These are phyloP conservation scores for Lepeophtheirus salmonis DNA, from an alignment of 1,140 invertebrate genomes.

Conservation along the genomic window DNA sequence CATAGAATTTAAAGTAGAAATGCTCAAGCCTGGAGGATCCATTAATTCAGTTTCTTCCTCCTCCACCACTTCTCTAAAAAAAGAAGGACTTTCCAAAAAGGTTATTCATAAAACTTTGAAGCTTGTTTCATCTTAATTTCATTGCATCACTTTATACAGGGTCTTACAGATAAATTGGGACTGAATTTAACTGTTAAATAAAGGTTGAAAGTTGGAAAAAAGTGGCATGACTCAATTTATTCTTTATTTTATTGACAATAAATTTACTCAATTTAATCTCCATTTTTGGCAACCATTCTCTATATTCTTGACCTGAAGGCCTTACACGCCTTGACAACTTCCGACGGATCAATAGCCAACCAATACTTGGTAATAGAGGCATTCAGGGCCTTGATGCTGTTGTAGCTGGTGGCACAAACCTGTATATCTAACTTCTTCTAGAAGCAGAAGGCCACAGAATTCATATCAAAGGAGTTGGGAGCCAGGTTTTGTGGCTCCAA, in stretches of 20 bases:
- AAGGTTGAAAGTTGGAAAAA: not conserved
- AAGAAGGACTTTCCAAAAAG: constrained; percentile 22
- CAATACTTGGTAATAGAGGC: too few relatives aligned
- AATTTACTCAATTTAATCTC: not conserved
- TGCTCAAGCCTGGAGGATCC: constrained; percentile 35
- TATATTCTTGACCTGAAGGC: too few relatives aligned
- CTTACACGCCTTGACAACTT: too few relatives aligned
- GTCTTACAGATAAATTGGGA: not conserved
- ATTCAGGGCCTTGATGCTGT: too few relatives aligned
- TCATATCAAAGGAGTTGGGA: too few relatives aligned
- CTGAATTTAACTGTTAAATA: not conserved
- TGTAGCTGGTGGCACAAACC: too few relatives aligned
- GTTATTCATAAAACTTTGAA: constrained; percentile 12
- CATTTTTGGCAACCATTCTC: not conserved
- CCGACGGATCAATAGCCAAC: too few relatives aligned
- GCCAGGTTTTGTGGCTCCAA: too few relatives aligned
- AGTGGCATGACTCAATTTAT: too few relatives aligned
- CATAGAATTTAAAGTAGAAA: constrained; percentile 62
- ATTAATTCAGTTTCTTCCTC: not conserved
- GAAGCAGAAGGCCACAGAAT: too few relatives aligned
- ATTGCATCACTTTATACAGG: not conserved
- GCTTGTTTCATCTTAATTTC: not conserved
- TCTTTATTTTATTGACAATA: too few relatives aligned
- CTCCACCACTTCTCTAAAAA: not conserved
- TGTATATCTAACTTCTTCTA: too few relatives aligned